These are phyloP conservation scores for Irena cyanogastra DNA, from an alignment of 2,113 vertebrate genomes.

Conservation along the genomic window DNA sequence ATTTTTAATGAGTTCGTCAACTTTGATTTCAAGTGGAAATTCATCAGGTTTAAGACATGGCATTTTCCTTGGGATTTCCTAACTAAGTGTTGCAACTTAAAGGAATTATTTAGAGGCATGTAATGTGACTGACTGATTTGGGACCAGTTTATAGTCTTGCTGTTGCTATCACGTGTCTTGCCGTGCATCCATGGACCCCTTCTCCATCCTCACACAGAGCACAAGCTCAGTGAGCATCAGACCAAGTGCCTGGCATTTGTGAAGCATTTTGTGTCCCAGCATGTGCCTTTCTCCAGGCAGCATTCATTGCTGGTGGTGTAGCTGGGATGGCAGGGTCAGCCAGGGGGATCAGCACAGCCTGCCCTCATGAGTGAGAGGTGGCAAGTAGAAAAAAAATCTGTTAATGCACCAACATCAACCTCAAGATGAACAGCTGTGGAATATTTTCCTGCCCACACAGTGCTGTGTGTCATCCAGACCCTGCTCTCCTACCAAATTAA, in stretches of 20 bases:
- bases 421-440: neutral
- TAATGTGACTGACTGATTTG: neutral
- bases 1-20: neutral
- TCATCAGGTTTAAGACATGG: neutral
- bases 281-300: neutral
- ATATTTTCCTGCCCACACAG: neutral
- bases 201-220: neutral
- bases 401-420: neutral
- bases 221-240: neutral
- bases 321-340: neutral
- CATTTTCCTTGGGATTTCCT: neutral
- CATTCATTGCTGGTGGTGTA: neutral
- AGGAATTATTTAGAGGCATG: neutral
- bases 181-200: rapidly evolving
- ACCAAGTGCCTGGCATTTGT: neutral
- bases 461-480: neutral
- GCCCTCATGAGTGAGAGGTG: neutral
- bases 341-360: neutral
- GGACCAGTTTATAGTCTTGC: neutral
- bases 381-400: neutral
- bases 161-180: rapidly evolving
- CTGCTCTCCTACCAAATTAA: neutral
- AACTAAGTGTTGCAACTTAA: neutral
- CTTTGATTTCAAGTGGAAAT: neutral
- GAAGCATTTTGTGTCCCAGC: neutral